Evolutionary conservation across 2,888 invertebrate genomes (phyloP).

Genomic region (Rhamphomyia laevipes): DNA sequence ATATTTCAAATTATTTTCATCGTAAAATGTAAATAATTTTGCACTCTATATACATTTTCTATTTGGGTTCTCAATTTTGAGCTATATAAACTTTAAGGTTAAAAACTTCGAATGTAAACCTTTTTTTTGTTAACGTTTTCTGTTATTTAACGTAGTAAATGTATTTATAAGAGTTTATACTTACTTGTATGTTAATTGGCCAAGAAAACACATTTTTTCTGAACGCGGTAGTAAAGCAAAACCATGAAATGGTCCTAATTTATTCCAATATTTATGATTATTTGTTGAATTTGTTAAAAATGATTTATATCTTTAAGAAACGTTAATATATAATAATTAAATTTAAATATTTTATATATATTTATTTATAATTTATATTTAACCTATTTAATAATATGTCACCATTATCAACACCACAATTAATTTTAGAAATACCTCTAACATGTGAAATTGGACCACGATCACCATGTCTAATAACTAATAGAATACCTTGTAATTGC

Average conservation of each 20-base stretch:
- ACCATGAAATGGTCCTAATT: constrained; percentile 71
- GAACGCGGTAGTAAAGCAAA: constrained; percentile 64
- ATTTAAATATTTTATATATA: background rate
- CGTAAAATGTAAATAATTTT: too few relatives aligned
- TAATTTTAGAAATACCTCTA: constrained; percentile 61
- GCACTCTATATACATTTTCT: too few relatives aligned
- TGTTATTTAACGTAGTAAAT: too few relatives aligned
- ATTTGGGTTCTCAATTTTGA: too few relatives aligned
- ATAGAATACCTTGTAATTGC: constrained; percentile 43
- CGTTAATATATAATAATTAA: background rate
- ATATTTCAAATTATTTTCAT: too few relatives aligned
- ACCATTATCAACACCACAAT: constrained; percentile 49
- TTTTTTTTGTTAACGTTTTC: too few relatives aligned
- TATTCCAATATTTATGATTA: constrained; percentile 59
- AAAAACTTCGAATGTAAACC: too few relatives aligned
- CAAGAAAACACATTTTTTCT: constrained; percentile 62
- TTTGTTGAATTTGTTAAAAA: constrained; percentile 30
- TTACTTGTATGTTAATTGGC: constrained; percentile 62
- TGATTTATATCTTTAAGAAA: constrained; percentile 29
- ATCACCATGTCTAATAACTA: constrained; percentile 79
- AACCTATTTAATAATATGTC: constrained; percentile 37
- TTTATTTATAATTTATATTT: constrained; percentile 12
- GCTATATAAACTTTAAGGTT: too few relatives aligned
- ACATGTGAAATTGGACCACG: constrained; percentile 78
- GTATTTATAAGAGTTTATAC: constrained; percentile 12